phyloP scores from a whole-genome alignment of 2,888 invertebrate species.

The Stictocephala bisonia region DNA sequence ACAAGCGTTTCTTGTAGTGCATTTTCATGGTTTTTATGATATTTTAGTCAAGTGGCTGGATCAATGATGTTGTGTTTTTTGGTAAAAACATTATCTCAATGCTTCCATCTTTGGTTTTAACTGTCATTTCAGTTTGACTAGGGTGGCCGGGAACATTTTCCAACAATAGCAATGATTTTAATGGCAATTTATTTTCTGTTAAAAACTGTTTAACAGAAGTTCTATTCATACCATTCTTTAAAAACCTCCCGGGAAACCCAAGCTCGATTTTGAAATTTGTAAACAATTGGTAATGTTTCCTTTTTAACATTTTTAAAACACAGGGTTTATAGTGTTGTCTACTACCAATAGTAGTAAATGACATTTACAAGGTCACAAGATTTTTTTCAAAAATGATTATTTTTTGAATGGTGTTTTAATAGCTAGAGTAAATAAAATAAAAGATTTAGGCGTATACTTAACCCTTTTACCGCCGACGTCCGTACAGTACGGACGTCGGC shows the following conservation, averaged over 20 bases:
- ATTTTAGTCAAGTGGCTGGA: neutral
- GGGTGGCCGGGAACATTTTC: neutral
- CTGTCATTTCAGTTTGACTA: neutral
- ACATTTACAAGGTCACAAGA: no score
- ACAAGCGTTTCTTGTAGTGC: neutral
- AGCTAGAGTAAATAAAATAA: no score
- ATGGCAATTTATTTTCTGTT: neutral
- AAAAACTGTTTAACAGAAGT: neutral
- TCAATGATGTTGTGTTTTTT: neutral
- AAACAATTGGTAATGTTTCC: neutral
- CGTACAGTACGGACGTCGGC: no score
- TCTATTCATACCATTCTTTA: neutral
- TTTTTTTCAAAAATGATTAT: no score
- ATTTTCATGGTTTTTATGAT: neutral
- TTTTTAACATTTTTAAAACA: slow-evolving; percentile 4
- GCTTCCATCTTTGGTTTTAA: neutral
- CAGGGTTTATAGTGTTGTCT: neutral
- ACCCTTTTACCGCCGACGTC: no score
- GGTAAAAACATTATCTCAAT: slow-evolving; percentile 7
- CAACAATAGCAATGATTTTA: neutral
- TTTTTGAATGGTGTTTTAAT: no score
- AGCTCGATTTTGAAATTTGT: slow-evolving; percentile 1
- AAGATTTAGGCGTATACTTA: no score
- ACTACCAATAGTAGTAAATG: neutral
- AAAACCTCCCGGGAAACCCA: neutral